Base-by-base conservation (phyloP, 2,797 vertebrate genomes). In the Eulemur mongoz region DNA sequence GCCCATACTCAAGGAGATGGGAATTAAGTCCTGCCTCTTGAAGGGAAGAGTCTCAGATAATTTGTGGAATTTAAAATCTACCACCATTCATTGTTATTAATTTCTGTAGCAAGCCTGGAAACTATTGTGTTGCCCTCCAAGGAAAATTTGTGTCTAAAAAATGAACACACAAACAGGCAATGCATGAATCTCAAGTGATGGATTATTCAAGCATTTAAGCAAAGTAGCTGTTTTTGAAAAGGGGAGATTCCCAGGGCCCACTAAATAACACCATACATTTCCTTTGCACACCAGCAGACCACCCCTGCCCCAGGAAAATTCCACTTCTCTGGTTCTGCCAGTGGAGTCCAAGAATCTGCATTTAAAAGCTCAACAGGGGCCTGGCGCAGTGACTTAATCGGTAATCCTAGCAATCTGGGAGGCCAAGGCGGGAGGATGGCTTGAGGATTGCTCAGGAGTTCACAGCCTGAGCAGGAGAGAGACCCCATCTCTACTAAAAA, bases 71-170 rank as follows among this genome's bases (percentile, higher is more conserved):
- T 89, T 82, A 17, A 83, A 82, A 70, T 82, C n/a, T 32, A 86
- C 7, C 72, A 69, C 14, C 48, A 83, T 69, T 22, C 63, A 43
- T 89, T 94, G 9, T 75, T 69, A 12, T 83, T 88, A n/a, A 94
- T 88, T 93, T 88, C 65, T 69, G 57, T 23, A 84, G 82, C n/a
- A 70, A 83, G 43, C 82, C 94, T 91, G 52, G 76, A 93, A 93
- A 80, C 30, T 22, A 38, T 40, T 43, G 32, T 45, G 15, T 70
- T 91, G 70, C 25, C n/a, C 52, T 80, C 30, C 22, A 70, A 87
- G 69, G 25, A 65, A 95, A 93, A 93, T 63, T 79, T 38, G 50
- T 76, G 30, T 70, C 78, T 96, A 50, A 96, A 96, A 93, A 91
- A 59, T 94, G 92, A 86, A 90, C 13, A 76, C n/a, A 67, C 52